Evolutionary conservation across 2,888 invertebrate genomes (phyloP).

Genomic region (Pollenia griseotomentosa): DNA sequence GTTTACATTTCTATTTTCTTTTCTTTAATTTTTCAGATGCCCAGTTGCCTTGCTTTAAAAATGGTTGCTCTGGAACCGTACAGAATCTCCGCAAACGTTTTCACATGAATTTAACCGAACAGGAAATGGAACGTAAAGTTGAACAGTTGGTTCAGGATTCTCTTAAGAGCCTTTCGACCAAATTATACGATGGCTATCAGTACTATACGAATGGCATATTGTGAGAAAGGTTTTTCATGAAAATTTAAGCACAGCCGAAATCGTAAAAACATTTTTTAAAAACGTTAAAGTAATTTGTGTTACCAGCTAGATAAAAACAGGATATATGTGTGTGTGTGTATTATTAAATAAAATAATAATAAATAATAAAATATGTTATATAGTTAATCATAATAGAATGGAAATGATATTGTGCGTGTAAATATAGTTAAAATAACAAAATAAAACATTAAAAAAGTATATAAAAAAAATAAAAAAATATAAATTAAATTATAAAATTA

Average conservation of each 20-base stretch:
- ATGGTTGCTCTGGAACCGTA: slow-evolving; percentile 93
- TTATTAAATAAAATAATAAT: slow-evolving; percentile 21
- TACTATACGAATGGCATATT: slow-evolving; percentile 98
- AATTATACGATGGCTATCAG: slow-evolving; percentile 99
- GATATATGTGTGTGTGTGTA: slow-evolving; percentile 1
- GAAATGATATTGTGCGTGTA: slow-evolving; percentile 61
- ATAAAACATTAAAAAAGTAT: slow-evolving; percentile 46
- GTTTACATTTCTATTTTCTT: neutral
- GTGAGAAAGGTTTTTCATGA: slow-evolving; percentile 85
- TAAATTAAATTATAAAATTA: slow-evolving; percentile 32
- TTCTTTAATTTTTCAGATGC: slow-evolving; percentile 89
- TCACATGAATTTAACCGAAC: slow-evolving; percentile 96
- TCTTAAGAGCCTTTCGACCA: slow-evolving; percentile 97
- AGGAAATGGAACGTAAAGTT: slow-evolving; percentile 95
- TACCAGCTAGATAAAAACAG: neutral
- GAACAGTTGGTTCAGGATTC: slow-evolving; percentile 97
- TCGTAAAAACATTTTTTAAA: neutral
- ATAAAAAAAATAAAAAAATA: slow-evolving; percentile 51
- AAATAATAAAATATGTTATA: neutral
- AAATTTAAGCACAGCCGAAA: slow-evolving; percentile 80
- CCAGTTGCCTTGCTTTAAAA: slow-evolving; percentile 97
- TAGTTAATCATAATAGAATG: slow-evolving; percentile 12
- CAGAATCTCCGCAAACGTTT: slow-evolving; percentile 96
- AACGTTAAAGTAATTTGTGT: neutral
- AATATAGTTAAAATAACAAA: slow-evolving; percentile 62